These are phyloP conservation scores for Serinus canaria DNA, from an alignment of 2,113 vertebrate genomes.

Conservation along the genomic window DNA sequence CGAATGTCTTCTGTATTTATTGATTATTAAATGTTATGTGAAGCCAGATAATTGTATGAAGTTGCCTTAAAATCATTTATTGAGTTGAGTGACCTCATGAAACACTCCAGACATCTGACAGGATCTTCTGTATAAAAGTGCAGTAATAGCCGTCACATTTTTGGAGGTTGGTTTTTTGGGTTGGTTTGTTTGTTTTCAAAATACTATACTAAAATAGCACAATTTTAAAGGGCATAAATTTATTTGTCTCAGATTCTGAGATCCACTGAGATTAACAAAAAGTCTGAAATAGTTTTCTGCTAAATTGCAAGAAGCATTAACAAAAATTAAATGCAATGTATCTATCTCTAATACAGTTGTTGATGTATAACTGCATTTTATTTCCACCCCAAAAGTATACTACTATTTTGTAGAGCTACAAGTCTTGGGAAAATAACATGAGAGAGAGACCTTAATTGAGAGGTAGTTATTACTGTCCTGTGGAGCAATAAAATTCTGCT, in stretches of 20 bases:
- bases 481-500: background rate
- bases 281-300: background rate
- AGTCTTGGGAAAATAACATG: background rate
- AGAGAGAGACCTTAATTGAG: background rate
- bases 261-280: background rate
- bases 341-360: background rate
- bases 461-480: background rate
- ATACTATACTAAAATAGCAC: background rate
- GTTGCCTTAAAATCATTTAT: background rate
- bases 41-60: background rate
- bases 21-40: background rate
- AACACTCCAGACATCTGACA: background rate
- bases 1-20: background rate
- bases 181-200: background rate
- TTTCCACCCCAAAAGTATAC: background rate
- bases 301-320: background rate
- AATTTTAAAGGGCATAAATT: background rate
- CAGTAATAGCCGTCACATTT: background rate
- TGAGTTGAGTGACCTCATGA: background rate
- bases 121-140: background rate
- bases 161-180: background rate
- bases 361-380: background rate
- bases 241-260: background rate
- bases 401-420: background rate
- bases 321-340: background rate